Percentiles rank a stretch among this genome's conserved stretches.
Evolutionary conservation across 2,888 invertebrate species (phyloP).

Genomic region (Itoplectis maculator): DNA sequence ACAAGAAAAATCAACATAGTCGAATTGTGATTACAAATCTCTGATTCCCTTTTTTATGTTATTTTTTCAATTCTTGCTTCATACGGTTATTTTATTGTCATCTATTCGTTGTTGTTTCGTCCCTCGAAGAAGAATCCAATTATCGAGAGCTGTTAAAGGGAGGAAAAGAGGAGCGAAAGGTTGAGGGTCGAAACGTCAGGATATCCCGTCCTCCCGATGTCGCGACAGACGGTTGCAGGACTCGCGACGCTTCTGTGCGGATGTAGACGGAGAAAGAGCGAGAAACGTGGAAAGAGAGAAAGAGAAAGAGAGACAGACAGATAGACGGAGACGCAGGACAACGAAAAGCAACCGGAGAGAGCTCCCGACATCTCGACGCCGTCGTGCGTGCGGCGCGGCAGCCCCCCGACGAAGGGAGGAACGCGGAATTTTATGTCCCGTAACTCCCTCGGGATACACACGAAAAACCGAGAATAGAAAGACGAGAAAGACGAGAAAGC

Average conservation of each 20-base stretch:
- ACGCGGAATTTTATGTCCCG: constrained; percentile 83
- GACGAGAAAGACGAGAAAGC: constrained; percentile 39
- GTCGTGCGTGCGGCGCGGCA: constrained; percentile 64
- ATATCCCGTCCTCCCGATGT: constrained; percentile 52
- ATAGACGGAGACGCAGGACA: constrained; percentile 21
- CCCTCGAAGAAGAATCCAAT: constrained; percentile 18
- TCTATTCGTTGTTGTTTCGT: background rate
- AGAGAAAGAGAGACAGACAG: constrained; percentile 57
- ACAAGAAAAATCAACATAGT: too few relatives aligned
- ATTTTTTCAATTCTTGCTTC: background rate
- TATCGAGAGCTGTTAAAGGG: constrained; percentile 27
- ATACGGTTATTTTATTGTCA: constrained; percentile 9
- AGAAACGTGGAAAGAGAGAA: too few relatives aligned
- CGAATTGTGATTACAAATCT: too few relatives aligned
- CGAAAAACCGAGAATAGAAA: constrained; percentile 62
- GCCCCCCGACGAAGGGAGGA: constrained; percentile 75
- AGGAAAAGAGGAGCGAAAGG: constrained; percentile 37
- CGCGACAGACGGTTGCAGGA: constrained; percentile 48
- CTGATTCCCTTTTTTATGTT: background rate
- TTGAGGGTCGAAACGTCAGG: constrained; percentile 51
- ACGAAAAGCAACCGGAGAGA: constrained; percentile 70
- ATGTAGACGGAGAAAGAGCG: constrained; percentile 27
- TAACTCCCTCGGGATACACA: constrained; percentile 81
- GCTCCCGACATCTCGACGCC: constrained; percentile 83
- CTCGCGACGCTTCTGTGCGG: constrained; percentile 14